Conservation (phyloP, 2,113 vertebrate genomes). For the Athene noctua region DNA sequence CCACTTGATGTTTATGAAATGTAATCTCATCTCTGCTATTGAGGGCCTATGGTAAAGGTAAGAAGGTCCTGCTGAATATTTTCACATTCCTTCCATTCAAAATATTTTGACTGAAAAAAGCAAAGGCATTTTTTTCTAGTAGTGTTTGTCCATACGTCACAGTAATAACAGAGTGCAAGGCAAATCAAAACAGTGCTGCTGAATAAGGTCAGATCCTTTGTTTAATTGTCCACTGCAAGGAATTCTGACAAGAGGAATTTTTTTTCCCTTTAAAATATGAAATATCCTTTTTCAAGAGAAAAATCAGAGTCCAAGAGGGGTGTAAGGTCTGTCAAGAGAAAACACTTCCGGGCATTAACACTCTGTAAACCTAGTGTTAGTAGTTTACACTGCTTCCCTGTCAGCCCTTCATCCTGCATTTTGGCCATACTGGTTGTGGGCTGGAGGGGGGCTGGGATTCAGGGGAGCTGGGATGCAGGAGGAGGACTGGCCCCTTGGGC, state of each 20-base stretch:
- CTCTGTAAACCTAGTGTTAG: neutral
- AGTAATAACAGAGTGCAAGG: neutral
- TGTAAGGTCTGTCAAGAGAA: neutral
- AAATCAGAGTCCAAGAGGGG: neutral
- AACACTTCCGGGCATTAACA: neutral
- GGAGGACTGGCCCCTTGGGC: neutral
- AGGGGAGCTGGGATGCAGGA: neutral
- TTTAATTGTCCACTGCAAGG: neutral
- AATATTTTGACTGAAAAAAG: neutral
- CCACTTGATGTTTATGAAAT: neutral
- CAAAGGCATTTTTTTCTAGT: neutral
- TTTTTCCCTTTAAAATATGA: neutral
- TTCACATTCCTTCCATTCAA: neutral
- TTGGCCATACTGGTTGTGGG: neutral
- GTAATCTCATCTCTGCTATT: neutral
- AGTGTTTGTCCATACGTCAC: neutral
- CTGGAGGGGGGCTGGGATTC: neutral
- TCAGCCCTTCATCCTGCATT: neutral
- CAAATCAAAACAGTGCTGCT: neutral
- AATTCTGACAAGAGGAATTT: neutral
- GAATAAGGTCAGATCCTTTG: neutral
- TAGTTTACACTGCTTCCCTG: neutral
- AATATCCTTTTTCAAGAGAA: neutral
- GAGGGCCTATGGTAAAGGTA: neutral
- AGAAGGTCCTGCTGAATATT: neutral